These are phyloP conservation scores for Pomacea canaliculata DNA, from an alignment of 2,888 invertebrate species.

Conservation along the genomic window DNA sequence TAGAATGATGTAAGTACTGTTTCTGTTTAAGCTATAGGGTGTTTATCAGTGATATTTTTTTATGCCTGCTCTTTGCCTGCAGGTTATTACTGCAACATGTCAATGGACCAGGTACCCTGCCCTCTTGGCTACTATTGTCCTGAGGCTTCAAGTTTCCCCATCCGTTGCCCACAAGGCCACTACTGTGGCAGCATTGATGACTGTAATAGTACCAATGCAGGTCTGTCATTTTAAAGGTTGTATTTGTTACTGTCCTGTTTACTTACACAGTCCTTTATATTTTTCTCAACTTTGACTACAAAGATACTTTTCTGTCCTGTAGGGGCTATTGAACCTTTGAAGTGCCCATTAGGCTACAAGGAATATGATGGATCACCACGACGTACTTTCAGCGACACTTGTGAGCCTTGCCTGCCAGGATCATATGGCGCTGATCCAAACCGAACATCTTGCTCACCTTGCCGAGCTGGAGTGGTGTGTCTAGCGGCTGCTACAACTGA, in stretches of 20 bases:
- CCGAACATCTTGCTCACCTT: constrained; percentile 56
- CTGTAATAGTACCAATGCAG: constrained; percentile 59
- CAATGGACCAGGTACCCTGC: constrained; percentile 60
- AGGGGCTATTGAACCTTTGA: constrained; percentile 65
- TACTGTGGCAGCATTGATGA: constrained; percentile 55
- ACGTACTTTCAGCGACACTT: constrained; percentile 60
- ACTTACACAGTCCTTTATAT: too few relatives aligned
- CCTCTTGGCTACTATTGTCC: constrained; percentile 67
- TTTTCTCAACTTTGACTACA: background rate
- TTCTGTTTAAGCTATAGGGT: too few relatives aligned
- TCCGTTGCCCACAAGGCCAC: constrained; percentile 56
- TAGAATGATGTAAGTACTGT: too few relatives aligned
- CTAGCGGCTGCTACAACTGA: constrained; percentile 59
- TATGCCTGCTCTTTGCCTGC: constrained; percentile 18
- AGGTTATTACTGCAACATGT: constrained; percentile 67
- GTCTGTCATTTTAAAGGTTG: constrained; percentile 34
- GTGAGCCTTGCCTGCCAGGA: constrained; percentile 64
- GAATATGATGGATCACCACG: constrained; percentile 59
- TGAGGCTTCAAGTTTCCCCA: constrained; percentile 57
- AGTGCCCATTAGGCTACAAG: constrained; percentile 65
- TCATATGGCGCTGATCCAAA: constrained; percentile 60
- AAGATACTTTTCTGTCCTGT: background rate
- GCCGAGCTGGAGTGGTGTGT: constrained; percentile 67
- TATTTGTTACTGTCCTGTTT: background rate
- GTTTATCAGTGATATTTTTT: too few relatives aligned